phyloP scores from a whole-genome alignment of 2,113 vertebrate species.

The Dicaeum eximium region DNA sequence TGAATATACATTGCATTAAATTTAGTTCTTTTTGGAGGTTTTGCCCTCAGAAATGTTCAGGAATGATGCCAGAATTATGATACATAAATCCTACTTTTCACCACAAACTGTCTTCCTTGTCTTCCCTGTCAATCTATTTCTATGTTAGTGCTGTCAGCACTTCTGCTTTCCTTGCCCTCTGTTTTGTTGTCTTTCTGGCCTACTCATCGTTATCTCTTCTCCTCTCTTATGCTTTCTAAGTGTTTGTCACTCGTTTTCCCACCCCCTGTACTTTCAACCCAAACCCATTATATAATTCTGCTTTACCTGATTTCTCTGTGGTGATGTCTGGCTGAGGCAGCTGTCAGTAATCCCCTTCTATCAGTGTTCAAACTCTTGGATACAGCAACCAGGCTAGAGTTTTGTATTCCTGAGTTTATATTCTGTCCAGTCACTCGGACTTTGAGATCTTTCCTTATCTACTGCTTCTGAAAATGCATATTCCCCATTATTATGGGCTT shows the following conservation, averaged over 20 bases:
- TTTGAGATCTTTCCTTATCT: neutral
- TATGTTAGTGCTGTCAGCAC: constrained; percentile 15
- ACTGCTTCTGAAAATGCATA: neutral
- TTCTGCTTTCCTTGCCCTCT: neutral
- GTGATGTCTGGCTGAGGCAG: neutral
- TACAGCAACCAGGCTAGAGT: neutral
- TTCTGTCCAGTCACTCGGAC: neutral
- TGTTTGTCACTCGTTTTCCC: neutral
- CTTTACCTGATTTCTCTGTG: neutral
- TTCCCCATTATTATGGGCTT: neutral
- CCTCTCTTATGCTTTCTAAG: neutral
- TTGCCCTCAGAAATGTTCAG: neutral
- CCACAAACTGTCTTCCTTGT: neutral
- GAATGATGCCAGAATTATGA: neutral
- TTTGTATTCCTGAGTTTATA: neutral
- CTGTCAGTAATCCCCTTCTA: neutral
- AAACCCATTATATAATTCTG: neutral
- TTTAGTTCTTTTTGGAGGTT: neutral
- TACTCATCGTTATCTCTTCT: neutral
- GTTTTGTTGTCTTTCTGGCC: constrained; percentile 16
- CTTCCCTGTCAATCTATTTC: constrained; percentile 15
- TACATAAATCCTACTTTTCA: constrained; percentile 7
- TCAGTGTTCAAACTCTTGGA: neutral
- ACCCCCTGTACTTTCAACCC: neutral
- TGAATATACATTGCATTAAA: neutral